Evolutionary conservation across 2,797 vertebrate genomes (phyloP), one percentile per base, ranked within the genome.

Genomic region (Botia kubotai): DNA sequence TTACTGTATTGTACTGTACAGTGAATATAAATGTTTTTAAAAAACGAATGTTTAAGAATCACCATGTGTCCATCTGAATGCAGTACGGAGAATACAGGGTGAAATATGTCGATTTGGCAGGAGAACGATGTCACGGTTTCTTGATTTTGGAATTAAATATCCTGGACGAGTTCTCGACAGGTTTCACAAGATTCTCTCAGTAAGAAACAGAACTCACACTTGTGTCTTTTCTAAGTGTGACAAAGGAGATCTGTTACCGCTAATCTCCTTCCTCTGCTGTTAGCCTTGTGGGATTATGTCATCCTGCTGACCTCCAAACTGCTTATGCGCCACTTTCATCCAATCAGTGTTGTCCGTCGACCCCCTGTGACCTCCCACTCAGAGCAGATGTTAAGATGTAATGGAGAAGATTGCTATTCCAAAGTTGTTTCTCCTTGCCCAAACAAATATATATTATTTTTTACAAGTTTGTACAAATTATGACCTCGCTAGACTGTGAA

Each of bases 291-390:
- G 81, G 71, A 84, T 86, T 86, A 86, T 83, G 68, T 62, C 78
- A 62, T 29, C 14, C 68, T 76, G 81, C 62, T 83, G 85, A 79
- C 85, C 85, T 69, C 75, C 82, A 83, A 72, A 82, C 78, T 77
- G 60, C 12, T 43, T 10, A 33, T 33, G 3, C 33, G 3, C 33
- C 33, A 33, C 33, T 33, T 33, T 33, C 55, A 84, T 84, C 73
- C 77, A 84, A 70, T 82, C 68, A 58, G 75, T 79, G 80, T 53
- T 62, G 60, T 69, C 50, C 60, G 16, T 43, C 36, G 79, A 81
- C 85, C 81, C 83, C 83, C 72, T 10, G n/a, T 75, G 71, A 81
- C 78, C 83, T 63, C 57, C 36, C 57, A 74, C 11, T 55, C 60
- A 58, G 33, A 67, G 43, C 52, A 78, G 60, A 75, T 79, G 70